Base-by-base conservation (phyloP, 64 coral and sea anemone genomes). In the Trachythela sp. region DNA sequence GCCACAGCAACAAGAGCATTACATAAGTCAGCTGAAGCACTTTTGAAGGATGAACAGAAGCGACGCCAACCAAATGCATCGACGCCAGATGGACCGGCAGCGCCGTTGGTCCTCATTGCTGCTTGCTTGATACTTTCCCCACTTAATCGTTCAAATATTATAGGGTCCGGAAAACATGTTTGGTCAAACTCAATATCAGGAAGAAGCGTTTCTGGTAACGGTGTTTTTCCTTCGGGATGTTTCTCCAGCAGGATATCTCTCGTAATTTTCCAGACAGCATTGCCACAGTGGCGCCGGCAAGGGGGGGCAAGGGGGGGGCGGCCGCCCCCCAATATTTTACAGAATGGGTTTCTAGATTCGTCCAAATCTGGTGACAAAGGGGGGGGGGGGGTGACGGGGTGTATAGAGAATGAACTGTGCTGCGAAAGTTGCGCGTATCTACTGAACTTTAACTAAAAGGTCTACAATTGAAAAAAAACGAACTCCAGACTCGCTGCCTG, bases 1-100 rank as follows among this genome's bases (percentile, higher is more conserved):
- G 71, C 71, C 8, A 77, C 71, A 3, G 2, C 71, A 32, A n/a
- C 71, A 4, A 77, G 36, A 4, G 71, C 71, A 77, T 77, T 77
- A 35, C 71, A 77, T 36, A 77, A 18, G 13, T 77, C 32, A 35
- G 17, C 36, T 18, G 71, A 77, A 35, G 71, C 71, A 13, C 71
- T 38, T 26, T 77, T 77, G 32, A 77, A 77, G 2, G 71, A 77
- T 6, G n/a, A 77, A 35, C 71, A 77, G 17, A 77, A 77, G 71
- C 71, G 71, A 77, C 71, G 71, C 71, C 71, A 77, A 5, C 7
- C 71, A 77, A 5, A 77, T 15, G 71, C 71, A 77, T 77, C 71
- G 29, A 77, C 32, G 1, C 71, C 71, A 4, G 71, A 77, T 15
- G 71, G 71, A 15, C 71, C 71, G 2, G 71, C 71, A 4, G 71